These are phyloP conservation scores for Listrodromus nycthemerus DNA, from an alignment of 2,888 invertebrate genomes.

Conservation along the genomic window DNA sequence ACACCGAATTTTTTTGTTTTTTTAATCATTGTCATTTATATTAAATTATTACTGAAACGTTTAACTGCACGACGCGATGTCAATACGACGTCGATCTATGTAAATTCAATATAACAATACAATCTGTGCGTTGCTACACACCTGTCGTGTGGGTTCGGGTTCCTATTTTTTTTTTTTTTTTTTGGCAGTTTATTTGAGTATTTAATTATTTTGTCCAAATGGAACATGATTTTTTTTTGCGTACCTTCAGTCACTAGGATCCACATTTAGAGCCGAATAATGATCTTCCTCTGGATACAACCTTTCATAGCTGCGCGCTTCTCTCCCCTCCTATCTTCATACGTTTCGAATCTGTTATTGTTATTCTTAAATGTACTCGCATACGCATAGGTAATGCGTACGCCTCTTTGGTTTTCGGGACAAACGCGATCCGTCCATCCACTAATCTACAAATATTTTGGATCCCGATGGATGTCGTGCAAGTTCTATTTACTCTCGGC, in stretches of 20 bases:
- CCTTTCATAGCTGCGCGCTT: not conserved
- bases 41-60: conserved; percentile 52
- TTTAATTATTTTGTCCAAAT: conserved; percentile 45
- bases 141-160: conserved; percentile 69
- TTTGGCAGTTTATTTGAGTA: conserved; percentile 61
- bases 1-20: conserved; percentile 37
- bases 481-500: conserved; percentile 31
- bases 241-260: conserved; percentile 25
- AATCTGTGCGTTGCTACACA: conserved; percentile 75
- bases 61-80: conserved; percentile 57
- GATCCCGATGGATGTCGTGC: conserved; percentile 30
- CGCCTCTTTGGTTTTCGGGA: conserved; percentile 73
- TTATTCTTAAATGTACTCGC: conserved; percentile 36
- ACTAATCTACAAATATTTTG: conserved; percentile 35
- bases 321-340: conserved; percentile 6
- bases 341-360: conserved; percentile 19
- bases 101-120: conserved; percentile 76
- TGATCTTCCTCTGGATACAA: conserved; percentile 39
- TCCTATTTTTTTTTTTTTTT: conserved; percentile 70
- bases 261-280: conserved; percentile 48
- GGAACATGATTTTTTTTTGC: conserved; percentile 27
- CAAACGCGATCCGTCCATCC: conserved; percentile 35
- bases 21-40: conserved; percentile 64
- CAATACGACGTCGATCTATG: conserved; percentile 58
- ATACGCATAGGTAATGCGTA: conserved; percentile 50